Conservation (phyloP, 1,140 invertebrate genomes). For the Drosophila parvula region DNA sequence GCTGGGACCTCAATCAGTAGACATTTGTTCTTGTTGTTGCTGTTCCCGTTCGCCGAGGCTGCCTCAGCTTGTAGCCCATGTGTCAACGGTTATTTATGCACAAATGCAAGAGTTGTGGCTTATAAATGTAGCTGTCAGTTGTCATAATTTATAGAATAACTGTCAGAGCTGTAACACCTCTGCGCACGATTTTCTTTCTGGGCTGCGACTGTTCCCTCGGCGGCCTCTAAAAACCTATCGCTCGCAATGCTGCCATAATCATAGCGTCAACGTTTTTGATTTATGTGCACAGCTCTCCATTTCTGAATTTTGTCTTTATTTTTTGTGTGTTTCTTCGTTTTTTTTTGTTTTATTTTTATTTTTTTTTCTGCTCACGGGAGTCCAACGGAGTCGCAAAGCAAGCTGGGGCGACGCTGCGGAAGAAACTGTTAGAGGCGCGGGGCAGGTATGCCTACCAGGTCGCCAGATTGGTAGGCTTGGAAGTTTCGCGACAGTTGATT, state of each 20-base stretch:
- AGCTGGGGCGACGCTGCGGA: slow-evolving; percentile 16
- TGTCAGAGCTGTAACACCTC: slow-evolving; percentile 77
- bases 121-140: slow-evolving; percentile 82
- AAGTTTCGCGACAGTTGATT: slow-evolving; percentile 81
- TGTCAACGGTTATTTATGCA: slow-evolving; percentile 72
- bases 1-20: slow-evolving; percentile 49
- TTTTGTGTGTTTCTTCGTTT: slow-evolving; percentile 16
- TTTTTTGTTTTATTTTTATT: slow-evolving; percentile 34
- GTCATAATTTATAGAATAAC: slow-evolving; percentile 82
- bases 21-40: slow-evolving; percentile 34
- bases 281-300: slow-evolving; percentile 66
- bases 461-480: slow-evolving; percentile 64
- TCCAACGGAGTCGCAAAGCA: slow-evolving; percentile 15
- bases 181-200: slow-evolving; percentile 67
- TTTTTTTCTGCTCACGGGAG: slow-evolving; percentile 64
- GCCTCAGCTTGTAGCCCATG: slow-evolving; percentile 34
- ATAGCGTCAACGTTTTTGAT: slow-evolving; percentile 80
- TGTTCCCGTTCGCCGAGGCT: slow-evolving; percentile 15
- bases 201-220: slow-evolving; percentile 41
- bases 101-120: slow-evolving; percentile 76
- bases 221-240: slow-evolving; percentile 65
- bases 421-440: slow-evolving; percentile 47
- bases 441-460: slow-evolving; percentile 56
- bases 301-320: slow-evolving; percentile 59
- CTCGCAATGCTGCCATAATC: slow-evolving; percentile 65